phyloP scores from a whole-genome alignment of 2,113 vertebrate species.

The Labeo rohita region DNA sequence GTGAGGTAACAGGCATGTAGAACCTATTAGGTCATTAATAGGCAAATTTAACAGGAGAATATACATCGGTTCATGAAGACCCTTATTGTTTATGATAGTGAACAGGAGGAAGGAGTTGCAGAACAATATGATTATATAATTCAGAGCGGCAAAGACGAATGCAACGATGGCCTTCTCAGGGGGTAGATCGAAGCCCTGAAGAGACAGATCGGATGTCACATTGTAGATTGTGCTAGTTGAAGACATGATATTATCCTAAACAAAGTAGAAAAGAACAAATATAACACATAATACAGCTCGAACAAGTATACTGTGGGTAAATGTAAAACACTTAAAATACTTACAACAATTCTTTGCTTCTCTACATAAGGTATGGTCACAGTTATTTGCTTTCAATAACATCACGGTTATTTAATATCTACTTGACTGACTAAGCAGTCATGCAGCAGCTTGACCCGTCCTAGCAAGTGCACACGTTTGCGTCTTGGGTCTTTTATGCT shows the following conservation, averaged over 20 bases:
- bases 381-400: background rate
- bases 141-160: slow-evolving; percentile 70
- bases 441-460: background rate
- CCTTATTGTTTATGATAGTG: slow-evolving; percentile 70
- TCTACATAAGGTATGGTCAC: background rate
- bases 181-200: slow-evolving; percentile 60
- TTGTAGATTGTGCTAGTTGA: slow-evolving; percentile 61
- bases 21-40: slow-evolving; percentile 72
- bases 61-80: slow-evolving; percentile 76
- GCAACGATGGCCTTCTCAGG: slow-evolving; percentile 55
- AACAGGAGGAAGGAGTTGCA: slow-evolving; percentile 73
- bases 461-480: background rate
- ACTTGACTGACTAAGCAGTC: background rate
- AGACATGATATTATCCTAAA: slow-evolving; percentile 15
- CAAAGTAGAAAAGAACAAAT: background rate
- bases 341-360: background rate
- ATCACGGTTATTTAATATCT: background rate
- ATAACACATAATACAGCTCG: background rate
- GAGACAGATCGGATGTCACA: slow-evolving; percentile 57
- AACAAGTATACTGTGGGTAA: background rate
- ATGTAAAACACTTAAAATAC: slow-evolving; percentile 4
- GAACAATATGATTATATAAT: slow-evolving; percentile 72
- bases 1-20: slow-evolving; percentile 67
- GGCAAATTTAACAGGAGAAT: slow-evolving; percentile 74
- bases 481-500: background rate